Percentiles rank a stretch among this genome's conserved stretches.
Evolutionary conservation across 2,797 vertebrate genomes (phyloP).

Genomic region (Gallirallus australis): DNA sequence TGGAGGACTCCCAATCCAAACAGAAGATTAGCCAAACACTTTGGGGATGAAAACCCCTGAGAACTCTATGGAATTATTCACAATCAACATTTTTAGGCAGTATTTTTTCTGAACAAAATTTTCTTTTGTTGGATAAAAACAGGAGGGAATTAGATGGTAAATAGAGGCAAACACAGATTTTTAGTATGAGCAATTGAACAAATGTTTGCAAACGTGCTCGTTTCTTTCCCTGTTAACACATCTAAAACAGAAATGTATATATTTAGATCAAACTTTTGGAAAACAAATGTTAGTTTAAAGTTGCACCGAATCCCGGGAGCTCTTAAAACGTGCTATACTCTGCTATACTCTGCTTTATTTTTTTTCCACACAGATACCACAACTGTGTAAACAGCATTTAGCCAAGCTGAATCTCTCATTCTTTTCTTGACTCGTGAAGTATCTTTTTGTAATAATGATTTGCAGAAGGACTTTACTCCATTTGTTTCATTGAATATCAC

Average conservation of each 20-base stretch:
- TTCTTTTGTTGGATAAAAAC: not conserved
- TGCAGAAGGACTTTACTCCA: not conserved
- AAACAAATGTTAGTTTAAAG: not conserved
- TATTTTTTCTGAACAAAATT: not conserved
- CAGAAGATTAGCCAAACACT: not conserved
- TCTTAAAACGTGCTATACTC: not conserved
- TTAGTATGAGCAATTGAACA: not conserved
- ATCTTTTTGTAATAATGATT: not conserved
- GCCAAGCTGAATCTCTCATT: not conserved
- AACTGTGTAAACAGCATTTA: not conserved
- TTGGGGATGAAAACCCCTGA: not conserved
- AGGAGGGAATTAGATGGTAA: not conserved
- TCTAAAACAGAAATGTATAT: not conserved
- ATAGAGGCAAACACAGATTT: not conserved
- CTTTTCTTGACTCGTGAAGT: not conserved
- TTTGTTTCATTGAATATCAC: not conserved
- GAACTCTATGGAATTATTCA: not conserved
- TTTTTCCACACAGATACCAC: not conserved
- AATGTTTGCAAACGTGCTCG: not conserved
- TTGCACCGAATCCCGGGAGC: not conserved
- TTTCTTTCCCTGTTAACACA: not conserved
- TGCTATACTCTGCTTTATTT: not conserved
- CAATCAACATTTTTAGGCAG: not conserved
- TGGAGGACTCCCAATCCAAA: conserved; percentile 33
- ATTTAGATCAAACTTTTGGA: not conserved